A percentile compares a stretch with the other conserved stretches of the same genome.
These are phyloP conservation scores for Paraescarpia echinospica DNA, from an alignment of 1,140 invertebrate species.

Conservation along the genomic window DNA sequence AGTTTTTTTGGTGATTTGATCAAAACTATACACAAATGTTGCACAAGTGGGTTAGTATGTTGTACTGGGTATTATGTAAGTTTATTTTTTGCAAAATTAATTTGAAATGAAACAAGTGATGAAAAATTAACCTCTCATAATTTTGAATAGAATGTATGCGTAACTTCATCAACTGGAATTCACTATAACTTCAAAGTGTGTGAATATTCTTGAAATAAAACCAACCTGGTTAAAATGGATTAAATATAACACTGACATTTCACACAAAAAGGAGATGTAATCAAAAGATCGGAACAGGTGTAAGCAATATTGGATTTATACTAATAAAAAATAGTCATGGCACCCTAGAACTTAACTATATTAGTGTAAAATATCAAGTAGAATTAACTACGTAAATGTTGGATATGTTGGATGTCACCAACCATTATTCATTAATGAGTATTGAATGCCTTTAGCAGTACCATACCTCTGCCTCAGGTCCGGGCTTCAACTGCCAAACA, in stretches of 20 bases:
- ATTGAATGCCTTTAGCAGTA: slow-evolving; percentile 11
- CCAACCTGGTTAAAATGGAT: neutral
- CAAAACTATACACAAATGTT: too few species aligned
- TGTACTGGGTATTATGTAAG: too few species aligned
- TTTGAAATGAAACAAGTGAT: too few species aligned
- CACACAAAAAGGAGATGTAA: neutral
- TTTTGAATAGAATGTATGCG: too few species aligned
- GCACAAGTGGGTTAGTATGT: too few species aligned
- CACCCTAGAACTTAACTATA: neutral
- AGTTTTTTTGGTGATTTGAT: too few species aligned
- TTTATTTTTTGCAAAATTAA: too few species aligned
- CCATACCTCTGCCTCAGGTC: slow-evolving; percentile 38
- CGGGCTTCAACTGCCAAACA: slow-evolving; percentile 51
- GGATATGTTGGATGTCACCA: neutral
- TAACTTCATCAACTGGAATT: too few species aligned
- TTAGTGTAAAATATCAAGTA: neutral
- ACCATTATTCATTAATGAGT: neutral
- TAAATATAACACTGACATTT: neutral
- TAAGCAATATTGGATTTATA: neutral
- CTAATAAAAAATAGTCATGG: neutral
- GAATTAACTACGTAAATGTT: neutral
- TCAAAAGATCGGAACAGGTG: neutral
- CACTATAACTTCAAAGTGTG: neutral
- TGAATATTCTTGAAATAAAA: too few species aligned
- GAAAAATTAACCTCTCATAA: too few species aligned